Base-by-base conservation (phyloP, 2,113 vertebrate genomes). In the Phylloscopus trochiloides region DNA sequence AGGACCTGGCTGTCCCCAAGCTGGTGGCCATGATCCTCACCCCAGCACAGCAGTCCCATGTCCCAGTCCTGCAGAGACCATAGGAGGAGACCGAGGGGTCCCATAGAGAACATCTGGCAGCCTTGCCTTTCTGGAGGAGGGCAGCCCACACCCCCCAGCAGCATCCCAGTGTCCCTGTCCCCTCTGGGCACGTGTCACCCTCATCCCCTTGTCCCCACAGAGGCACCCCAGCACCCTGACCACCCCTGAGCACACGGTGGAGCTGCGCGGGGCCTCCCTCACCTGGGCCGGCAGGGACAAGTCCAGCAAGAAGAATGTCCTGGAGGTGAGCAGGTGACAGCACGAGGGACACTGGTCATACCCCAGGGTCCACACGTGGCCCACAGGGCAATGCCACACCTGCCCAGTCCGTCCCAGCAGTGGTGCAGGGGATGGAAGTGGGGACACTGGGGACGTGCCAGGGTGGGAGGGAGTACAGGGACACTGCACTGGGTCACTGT, bases 231-330 rank as follows among this genome's bases (percentile, higher is more conserved):
- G 97, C 94, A 99, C 98, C 96, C 97, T 99, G 92, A 99, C 98
- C 32, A 98, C 98, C 10, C 98, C 99, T 0, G 99, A 99, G 94
- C 97, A 99, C 82, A 98, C 98, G 0, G 98, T 99, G 95, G 98
- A 99, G 26, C 97, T 99, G 66, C 98, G 95, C 2, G 99, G 99
- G 40, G 99, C 99, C 26, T 90, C 95, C 19, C 97, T 99, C 20
- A 38, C 95, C 90, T 98, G 98, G 99, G 99, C 99, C 6, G 10
- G 97, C n/a, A 99, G 98, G 94, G 99, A 99, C 40, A 99, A 99
- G 71, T 99, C 99, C 68, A 99, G 99, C 98, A 99, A 99, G 96
- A 99, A 99, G 93, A 98, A 99, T 11, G 99, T 99, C 71, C 93
- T 99, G 55, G 99, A 99, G 98, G 99, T 99, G 95, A 97, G 98